These are phyloP conservation scores for Fregetta grallaria DNA, from an alignment of 2,113 vertebrate genomes.

Conservation along the genomic window DNA sequence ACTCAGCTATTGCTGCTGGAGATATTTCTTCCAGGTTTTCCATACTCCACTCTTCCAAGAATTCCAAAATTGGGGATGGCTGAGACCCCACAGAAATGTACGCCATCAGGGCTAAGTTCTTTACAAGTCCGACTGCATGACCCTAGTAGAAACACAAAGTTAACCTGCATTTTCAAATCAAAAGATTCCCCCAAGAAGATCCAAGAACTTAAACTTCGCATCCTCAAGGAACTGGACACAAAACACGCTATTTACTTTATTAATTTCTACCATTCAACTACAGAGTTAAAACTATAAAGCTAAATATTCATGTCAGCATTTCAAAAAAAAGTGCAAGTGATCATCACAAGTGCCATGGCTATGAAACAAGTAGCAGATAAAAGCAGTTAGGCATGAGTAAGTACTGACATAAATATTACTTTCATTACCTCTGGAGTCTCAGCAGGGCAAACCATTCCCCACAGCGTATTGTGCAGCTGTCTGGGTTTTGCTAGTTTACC, in stretches of 20 bases:
- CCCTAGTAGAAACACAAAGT: slow-evolving; percentile 77
- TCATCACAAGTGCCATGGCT: not conserved
- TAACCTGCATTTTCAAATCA: not conserved
- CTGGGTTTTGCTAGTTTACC: slow-evolving; percentile 97
- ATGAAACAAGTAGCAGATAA: rapidly evolving
- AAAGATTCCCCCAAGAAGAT: not conserved
- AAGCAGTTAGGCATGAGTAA: not conserved
- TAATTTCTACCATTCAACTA: not conserved
- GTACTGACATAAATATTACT: not conserved
- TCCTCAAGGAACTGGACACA: not conserved
- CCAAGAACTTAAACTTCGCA: not conserved
- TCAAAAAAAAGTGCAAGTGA: not conserved
- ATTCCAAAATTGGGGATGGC: slow-evolving; percentile 97
- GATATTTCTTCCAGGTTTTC: slow-evolving; percentile 99
- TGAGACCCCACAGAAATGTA: slow-evolving; percentile 99
- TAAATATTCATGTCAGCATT: not conserved
- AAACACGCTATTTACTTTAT: not conserved
- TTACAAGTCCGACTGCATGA: slow-evolving; percentile 98
- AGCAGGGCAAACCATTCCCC: slow-evolving; percentile 99
- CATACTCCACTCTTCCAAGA: slow-evolving; percentile 99
- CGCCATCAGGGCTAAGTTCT: slow-evolving; percentile 97
- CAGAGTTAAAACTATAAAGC: not conserved
- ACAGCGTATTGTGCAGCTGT: slow-evolving; percentile 95
- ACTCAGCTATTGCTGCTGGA: slow-evolving; percentile 98
- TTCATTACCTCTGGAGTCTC: slow-evolving; percentile 94